A percentile compares a stretch with the other conserved stretches of the same genome.
Evolutionary conservation across 2,888 invertebrate genomes (phyloP).

Genomic region (Drosophila quinaria): DNA sequence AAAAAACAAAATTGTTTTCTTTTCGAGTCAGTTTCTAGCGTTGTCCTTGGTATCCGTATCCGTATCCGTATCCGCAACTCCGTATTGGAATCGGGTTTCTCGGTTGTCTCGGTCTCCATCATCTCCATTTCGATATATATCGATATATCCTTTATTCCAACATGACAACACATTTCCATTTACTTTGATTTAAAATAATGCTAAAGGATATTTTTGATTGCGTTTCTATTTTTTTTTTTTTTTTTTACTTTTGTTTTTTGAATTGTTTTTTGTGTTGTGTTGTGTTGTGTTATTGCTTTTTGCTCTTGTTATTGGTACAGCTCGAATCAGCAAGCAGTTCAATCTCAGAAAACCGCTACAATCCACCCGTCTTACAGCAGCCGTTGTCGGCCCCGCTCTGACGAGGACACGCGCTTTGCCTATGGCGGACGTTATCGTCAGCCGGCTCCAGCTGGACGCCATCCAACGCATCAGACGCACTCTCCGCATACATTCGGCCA

Average conservation of each 20-base stretch:
- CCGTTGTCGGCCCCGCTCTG: constrained; percentile 88
- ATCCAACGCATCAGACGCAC: constrained; percentile 87
- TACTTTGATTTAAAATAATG: constrained; percentile 1
- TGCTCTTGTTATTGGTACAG: constrained; percentile 64
- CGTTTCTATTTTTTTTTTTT: background rate
- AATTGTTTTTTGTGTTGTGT: constrained; percentile 12
- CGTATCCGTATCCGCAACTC: background rate
- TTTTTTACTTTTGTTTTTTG: constrained; percentile 4
- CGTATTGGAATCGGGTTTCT: constrained; percentile 11
- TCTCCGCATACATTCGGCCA: constrained; percentile 86
- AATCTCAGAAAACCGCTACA: constrained; percentile 86
- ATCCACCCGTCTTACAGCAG: constrained; percentile 87
- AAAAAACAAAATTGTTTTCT: background rate
- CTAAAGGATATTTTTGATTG: constrained; percentile 9
- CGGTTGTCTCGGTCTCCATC: constrained; percentile 4
- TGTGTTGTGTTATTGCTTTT: constrained; percentile 36
- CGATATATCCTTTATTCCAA: too few species aligned
- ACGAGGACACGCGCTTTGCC: constrained; percentile 91
- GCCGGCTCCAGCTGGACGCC: constrained; percentile 85
- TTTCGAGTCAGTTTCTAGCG: background rate
- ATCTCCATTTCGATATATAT: background rate
- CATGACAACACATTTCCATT: background rate
- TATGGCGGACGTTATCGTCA: constrained; percentile 88
- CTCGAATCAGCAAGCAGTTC: constrained; percentile 86
- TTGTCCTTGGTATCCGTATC: constrained; percentile 7